Percentiles rank a stretch among this genome's conserved stretches.
Conservation (phyloP, 2,797 vertebrate genomes). For the Eleutherodactylus coqui region DNA sequence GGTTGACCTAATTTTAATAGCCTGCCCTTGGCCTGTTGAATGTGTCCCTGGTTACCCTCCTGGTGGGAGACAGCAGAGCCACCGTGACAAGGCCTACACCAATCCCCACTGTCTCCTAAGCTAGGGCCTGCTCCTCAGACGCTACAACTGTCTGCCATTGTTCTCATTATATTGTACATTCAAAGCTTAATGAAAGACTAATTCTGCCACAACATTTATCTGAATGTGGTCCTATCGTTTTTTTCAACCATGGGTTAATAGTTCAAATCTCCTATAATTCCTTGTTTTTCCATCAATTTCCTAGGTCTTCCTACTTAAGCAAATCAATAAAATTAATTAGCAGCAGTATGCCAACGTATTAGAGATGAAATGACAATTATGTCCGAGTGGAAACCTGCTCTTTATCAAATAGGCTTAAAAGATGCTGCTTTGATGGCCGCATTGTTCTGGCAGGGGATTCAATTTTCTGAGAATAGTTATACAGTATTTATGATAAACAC, state of each 20-base stretch:
- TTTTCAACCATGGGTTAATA: background rate
- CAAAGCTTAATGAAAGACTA: background rate
- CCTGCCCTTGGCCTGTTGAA: too few relatives aligned
- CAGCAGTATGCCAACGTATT: background rate
- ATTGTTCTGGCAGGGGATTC: background rate
- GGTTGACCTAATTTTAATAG: too few relatives aligned
- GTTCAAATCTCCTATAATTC: background rate
- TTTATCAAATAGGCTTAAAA: background rate
- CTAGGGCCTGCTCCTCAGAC: too few relatives aligned
- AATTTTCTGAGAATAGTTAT: background rate
- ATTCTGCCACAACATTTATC: background rate
- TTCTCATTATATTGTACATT: background rate
- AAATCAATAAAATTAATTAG: conserved; percentile 50
- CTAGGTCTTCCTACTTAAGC: conserved; percentile 3
- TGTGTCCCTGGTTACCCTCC: too few relatives aligned
- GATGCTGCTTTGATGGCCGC: background rate
- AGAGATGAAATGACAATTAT: conserved; percentile 10
- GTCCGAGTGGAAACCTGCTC: background rate
- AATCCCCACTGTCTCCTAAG: too few relatives aligned
- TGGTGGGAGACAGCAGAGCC: too few relatives aligned
- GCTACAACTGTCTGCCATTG: too few relatives aligned
- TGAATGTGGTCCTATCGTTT: background rate
- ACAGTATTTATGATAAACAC: background rate
- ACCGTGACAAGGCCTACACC: too few relatives aligned
- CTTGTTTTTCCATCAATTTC: background rate